These are phyloP conservation scores for Pteronotus mesoamericanus DNA, from an alignment of 2,797 vertebrate species.

Conservation along the genomic window DNA sequence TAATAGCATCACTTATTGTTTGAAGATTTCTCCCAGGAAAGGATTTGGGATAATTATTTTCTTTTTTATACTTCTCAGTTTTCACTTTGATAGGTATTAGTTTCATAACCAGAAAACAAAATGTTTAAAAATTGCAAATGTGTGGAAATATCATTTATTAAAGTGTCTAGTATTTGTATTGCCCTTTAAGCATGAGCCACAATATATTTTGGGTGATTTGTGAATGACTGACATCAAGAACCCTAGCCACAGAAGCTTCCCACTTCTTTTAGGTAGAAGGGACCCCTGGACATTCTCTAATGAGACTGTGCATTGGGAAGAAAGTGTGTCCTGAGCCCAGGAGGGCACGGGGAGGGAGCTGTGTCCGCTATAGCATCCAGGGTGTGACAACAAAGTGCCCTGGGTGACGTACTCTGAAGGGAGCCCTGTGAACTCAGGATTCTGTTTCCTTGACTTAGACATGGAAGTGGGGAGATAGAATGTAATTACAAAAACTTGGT, in stretches of 20 bases:
- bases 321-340: not conserved
- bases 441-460: not conserved
- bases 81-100: not conserved
- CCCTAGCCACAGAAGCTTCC: not conserved
- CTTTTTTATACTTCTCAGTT: not conserved
- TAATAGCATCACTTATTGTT: not conserved
- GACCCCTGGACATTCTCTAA: not conserved
- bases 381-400: not conserved
- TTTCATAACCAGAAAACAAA: slow-evolving; percentile 19
- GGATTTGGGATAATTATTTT: not conserved
- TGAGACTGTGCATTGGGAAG: not conserved
- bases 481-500: slow-evolving; percentile 12
- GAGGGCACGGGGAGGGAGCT: not conserved
- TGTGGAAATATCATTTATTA: not conserved
- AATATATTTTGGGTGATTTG: not conserved
- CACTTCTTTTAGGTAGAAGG: not conserved
- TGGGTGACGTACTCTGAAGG: not conserved
- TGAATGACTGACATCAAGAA: not conserved
- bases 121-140: not conserved
- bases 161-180: not conserved
- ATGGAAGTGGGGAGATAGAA: slow-evolving; percentile 30
- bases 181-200: not conserved
- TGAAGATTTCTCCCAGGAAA: not conserved
- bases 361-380: not conserved
- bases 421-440: not conserved